Percentiles rank a stretch among this genome's conserved stretches.
phyloP scores from a whole-genome alignment of 2,888 invertebrate genomes.

The Agonopterix heracliana region DNA sequence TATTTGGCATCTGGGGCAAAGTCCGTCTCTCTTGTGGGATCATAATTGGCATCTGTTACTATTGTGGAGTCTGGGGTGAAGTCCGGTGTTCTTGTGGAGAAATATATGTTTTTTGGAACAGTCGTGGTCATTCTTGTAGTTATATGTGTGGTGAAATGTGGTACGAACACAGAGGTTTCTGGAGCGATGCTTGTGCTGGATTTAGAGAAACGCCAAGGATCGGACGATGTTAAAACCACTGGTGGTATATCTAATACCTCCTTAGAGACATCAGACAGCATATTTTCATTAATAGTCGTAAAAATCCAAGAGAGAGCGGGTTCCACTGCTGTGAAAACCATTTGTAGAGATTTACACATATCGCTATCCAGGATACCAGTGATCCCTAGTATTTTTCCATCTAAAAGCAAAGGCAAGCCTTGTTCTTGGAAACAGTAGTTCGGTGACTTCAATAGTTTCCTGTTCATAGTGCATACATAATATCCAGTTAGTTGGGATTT shows the following conservation, averaged over 20 bases:
- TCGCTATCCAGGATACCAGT: constrained; percentile 17
- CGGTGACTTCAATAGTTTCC: constrained; percentile 8
- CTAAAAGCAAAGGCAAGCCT: constrained; percentile 41
- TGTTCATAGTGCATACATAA: constrained; percentile 35
- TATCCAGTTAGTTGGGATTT: constrained; percentile 17
- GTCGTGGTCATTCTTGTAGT: no score
- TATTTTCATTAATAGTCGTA: constrained; percentile 8
- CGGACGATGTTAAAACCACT: no score
- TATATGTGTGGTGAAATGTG: no score
- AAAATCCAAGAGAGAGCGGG: constrained; percentile 37
- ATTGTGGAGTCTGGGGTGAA: no score
- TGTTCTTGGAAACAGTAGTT: constrained; percentile 24
- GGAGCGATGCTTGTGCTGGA: no score
- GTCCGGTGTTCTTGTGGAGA: no score
- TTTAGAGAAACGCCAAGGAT: no score
- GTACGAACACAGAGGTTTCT: no score
- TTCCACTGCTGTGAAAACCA: constrained; percentile 27
- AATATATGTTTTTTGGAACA: no score
- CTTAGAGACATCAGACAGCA: not conserved
- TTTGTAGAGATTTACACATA: constrained; percentile 22
- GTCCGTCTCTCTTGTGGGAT: no score
- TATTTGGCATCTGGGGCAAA: not conserved
- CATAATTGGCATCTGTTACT: no score
- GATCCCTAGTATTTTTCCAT: constrained; percentile 34
- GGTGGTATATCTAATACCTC: no score